phyloP scores from a whole-genome alignment of 1,140 invertebrate species.

The Mamestra configurata region DNA sequence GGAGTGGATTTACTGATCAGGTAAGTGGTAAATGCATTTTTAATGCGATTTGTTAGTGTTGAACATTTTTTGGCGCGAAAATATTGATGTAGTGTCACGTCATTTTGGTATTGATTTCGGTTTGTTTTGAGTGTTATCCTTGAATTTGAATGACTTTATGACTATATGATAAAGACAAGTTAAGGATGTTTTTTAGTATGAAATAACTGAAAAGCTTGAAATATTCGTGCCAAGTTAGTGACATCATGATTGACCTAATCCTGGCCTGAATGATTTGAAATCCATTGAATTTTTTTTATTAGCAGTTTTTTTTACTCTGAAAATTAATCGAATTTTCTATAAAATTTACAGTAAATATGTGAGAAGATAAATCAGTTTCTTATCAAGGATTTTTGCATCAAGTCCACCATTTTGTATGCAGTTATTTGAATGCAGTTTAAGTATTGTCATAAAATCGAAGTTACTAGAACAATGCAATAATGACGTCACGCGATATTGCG shows the following conservation, averaged over 20 bases:
- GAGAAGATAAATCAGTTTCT: background rate
- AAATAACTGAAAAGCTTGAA: too few relatives aligned
- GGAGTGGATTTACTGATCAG: background rate
- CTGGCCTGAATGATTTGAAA: too few relatives aligned
- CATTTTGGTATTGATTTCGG: background rate
- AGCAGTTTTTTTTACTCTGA: too few relatives aligned
- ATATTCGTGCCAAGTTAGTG: too few relatives aligned
- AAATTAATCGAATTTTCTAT: too few relatives aligned
- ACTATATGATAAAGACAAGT: too few relatives aligned
- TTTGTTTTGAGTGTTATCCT: background rate
- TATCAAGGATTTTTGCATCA: background rate
- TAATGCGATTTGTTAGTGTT: background rate
- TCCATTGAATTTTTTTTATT: too few relatives aligned
- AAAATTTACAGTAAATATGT: too few relatives aligned
- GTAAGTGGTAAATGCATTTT: conserved; percentile 7
- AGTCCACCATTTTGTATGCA: background rate
- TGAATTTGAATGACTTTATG: too few relatives aligned
- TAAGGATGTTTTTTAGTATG: too few relatives aligned
- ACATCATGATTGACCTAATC: too few relatives aligned
- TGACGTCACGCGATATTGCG: background rate
- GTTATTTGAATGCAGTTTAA: background rate
- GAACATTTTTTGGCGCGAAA: conserved; percentile 16
- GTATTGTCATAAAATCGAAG: background rate
- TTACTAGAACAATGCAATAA: conserved; percentile 1
- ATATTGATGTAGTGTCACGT: background rate